Base-by-base conservation (phyloP, 2,888 invertebrate species). In the Ellobium chinense region DNA sequence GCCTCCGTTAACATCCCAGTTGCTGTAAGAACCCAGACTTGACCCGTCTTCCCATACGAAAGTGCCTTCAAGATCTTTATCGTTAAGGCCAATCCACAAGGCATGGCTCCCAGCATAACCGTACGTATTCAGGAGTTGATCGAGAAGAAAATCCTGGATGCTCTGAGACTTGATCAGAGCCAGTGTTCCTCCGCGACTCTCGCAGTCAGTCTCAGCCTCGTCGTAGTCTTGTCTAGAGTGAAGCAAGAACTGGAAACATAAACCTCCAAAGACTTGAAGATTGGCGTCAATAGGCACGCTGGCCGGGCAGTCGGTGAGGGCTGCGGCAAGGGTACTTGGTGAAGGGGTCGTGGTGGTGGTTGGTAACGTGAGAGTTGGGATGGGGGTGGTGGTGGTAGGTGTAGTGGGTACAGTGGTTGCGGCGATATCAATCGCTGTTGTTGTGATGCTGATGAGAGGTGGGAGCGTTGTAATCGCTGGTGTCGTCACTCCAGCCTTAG, bases 11-110 rank as follows among this genome's bases (percentile, higher is more conserved):
- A 0, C 2, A 18, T 2, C 31, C 70, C 70, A 70, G 70, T 70
- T 56, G 18, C 31, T 56, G 31, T 56, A 56, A 5, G 24, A 3
- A 29, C 63, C 69, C 1, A 69, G 39, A 24, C 31, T 3, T 46
- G 78, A 46, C 1, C 70, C 56, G 9, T 70, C 54, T 14, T 56
- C 54, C 54, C 58, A 70, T 18, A 62, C 62, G 5, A 60, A 80
- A 0, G 66, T 39, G 29, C 36, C 69, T 36, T 80, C 80, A 7
- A 29, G 37, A 12, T 27, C 34, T 9, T 12, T 31, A 46, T 75
- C 80, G 3, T 39, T 63, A n/a, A 80, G 62, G 3, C 80, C 80
- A 36, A 80, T 80, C 75, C 74, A 80, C 24, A 74, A 12, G 46
- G 7, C 18, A 12, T 46, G 46, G 46, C 7, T 46, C 9, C 18